Base-by-base conservation (phyloP, 2,888 invertebrate species). In the Yponomeuta evonymella region DNA sequence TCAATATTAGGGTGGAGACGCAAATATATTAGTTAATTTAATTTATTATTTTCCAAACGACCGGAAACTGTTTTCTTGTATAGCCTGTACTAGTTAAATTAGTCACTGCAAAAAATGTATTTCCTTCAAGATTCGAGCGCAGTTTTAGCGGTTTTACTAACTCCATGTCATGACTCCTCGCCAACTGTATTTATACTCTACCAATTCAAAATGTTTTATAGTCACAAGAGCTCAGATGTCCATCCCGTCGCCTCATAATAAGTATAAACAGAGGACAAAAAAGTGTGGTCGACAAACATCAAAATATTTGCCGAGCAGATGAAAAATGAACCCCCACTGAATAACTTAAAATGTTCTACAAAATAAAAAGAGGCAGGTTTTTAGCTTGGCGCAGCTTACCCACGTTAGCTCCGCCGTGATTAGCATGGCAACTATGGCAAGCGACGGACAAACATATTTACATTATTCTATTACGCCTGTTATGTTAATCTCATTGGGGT, bases 291-390 rank as follows among this genome's bases (percentile, higher is more conserved):
- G 83, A 83, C 81, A 81, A 83, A 84, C 80, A 85, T 90, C 90
- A 90, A 83, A 91, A 91, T 90, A 90, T 91, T 91, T 90, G 86
- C 88, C 76, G 79, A 85, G 80, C 80, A 80, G 76, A 87, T 90
- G 86, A 89, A 87, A 87, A 86, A 89, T 88, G 80, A 79, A 73
- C 79, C 83, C 85, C 81, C 77, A 79, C 76, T 83, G 81, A 83
- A 85, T 83, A 84, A 83, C 85, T 80, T 75, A 76, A 81, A 83
- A 83, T 80, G 77, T 79, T 12, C 77, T 73, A 77, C 77, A 58
- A 3, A 72, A 76, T 76, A 43, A 85, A 88, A 83, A 83, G 83
- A 83, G 82, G 82, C 81, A 83, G 83, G 83, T 86, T 89, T 86
- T 89, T 85, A 82, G 86, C 86, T 81, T 78, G 82, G 79, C 81